Conservation (phyloP, 2,888 invertebrate species). For the Dasysyrphus albostriatus region DNA sequence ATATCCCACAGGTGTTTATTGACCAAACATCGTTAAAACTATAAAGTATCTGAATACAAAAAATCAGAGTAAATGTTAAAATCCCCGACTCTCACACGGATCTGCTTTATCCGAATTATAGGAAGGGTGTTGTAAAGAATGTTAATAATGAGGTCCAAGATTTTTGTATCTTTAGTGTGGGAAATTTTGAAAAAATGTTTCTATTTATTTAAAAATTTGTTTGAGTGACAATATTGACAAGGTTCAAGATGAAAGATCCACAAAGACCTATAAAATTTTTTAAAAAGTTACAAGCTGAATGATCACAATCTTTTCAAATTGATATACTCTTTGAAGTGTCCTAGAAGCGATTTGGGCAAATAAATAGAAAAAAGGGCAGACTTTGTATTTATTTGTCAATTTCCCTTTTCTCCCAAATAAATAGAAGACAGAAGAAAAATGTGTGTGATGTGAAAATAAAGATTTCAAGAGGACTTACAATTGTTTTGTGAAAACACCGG, state of each 20-base stretch:
- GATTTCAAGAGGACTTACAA: slow-evolving; percentile 38
- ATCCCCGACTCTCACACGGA: slow-evolving; percentile 25
- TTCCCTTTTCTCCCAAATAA: background rate
- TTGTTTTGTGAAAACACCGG: slow-evolving; percentile 23
- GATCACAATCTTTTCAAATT: slow-evolving; percentile 3
- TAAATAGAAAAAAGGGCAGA: background rate
- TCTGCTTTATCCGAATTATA: slow-evolving; percentile 21
- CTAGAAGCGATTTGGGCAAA: background rate
- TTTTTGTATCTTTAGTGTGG: slow-evolving; percentile 2
- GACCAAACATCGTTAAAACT: background rate
- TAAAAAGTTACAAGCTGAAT: background rate
- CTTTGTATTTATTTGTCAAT: slow-evolving; percentile 21
- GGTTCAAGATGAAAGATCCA: background rate
- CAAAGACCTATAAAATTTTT: slow-evolving; percentile 1
- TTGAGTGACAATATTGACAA: slow-evolving; percentile 31
- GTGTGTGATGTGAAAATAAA: slow-evolving; percentile 35
- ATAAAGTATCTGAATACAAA: background rate
- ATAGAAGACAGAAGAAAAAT: slow-evolving; percentile 46
- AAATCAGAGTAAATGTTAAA: background rate
- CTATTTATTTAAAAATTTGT: slow-evolving; percentile 21
- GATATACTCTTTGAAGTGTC: slow-evolving; percentile 32
- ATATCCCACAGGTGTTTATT: slow-evolving; percentile 44
- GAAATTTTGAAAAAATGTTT: slow-evolving; percentile 28
- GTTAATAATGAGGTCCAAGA: slow-evolving; percentile 29
- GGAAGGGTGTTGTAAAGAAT: background rate